Base-by-base conservation (phyloP, 2,888 invertebrate genomes). In the Anthophora plumipes region DNA sequence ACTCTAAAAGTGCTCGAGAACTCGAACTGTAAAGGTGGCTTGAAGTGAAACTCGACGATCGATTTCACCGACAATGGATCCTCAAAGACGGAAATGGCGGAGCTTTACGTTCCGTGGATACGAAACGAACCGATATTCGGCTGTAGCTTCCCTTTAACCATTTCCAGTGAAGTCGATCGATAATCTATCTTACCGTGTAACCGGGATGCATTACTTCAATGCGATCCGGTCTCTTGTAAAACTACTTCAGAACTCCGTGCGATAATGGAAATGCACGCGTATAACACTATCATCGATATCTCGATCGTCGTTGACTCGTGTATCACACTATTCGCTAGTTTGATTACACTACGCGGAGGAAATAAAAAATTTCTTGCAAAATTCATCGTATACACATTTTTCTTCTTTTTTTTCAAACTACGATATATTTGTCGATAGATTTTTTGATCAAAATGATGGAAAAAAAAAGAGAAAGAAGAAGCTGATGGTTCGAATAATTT, bases 241-340 rank as follows among this genome's bases (percentile, higher is more conserved):
- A 75, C 80, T 81, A 81, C 80, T 80, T 84, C 64, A 85, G 69
- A 84, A 84, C 67, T 78, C 71, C 68, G 77, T 81, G 84, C 60
- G 72, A 72, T 75, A 82, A 84, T 57, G 71, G 68, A 39, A 70
- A 82, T 66, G 41, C 69, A 73, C 73, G 73, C 77, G 68, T 84
- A 74, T 71, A n/a, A n/a, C n/a, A 37, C 64, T 76, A 43, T 57
- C 6, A 55, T 73, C 59, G 69, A 69, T 79, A n/a, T 79, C 50
- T 54, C 14, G 25, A n/a, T 63, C 50, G 25, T 31, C 57, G 73
- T 46, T n/a, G 41, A 64, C 59, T 68, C 68, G 67, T 46, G 60
- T 67, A 54, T 55, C 60, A 60, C 43, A 43, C 52, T 39, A 68
- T 66, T 17, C 64, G n/a, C 77, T 71, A 77, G 31, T 12, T 60